Percentiles rank a stretch among this genome's conserved stretches.
These are phyloP conservation scores for Myioborus miniatus DNA, from an alignment of 2,797 vertebrate species.

Conservation along the genomic window DNA sequence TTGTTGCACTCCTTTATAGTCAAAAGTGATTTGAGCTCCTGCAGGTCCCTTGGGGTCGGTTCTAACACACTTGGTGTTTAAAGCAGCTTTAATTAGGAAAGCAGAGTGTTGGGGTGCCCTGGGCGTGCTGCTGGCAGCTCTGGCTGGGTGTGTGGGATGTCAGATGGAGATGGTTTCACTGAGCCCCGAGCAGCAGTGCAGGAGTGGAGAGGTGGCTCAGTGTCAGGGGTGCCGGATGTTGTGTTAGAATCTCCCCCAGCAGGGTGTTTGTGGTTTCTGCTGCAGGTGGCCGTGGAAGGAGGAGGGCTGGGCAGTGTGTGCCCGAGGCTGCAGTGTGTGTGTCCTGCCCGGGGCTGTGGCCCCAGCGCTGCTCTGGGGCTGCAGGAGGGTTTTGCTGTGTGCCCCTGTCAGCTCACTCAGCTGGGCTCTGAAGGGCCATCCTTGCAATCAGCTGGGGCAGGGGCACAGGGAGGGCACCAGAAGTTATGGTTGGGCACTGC, in stretches of 20 bases:
- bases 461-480: background rate
- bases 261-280: background rate
- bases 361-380: background rate
- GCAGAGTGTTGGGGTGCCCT: background rate
- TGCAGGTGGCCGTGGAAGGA: background rate
- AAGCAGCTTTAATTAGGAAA: background rate
- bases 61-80: background rate
- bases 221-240: background rate
- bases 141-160: fast-evolving
- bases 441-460: background rate
- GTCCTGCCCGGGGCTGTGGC: background rate
- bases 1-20: background rate
- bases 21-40: background rate
- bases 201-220: background rate
- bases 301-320: fast-evolving
- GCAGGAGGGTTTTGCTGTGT: background rate
- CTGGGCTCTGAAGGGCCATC: fast-evolving
- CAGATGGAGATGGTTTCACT: background rate
- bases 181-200: background rate
- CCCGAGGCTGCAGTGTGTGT: background rate
- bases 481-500: background rate
- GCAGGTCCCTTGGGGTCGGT: background rate
- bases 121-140: background rate
- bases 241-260: fast-evolving
- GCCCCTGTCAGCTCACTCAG: background rate